Evolutionary conservation across 2,113 vertebrate species (phyloP), one percentile per base, ranked within the genome.

Genomic region (Leptobrachium ailaonicum): DNA sequence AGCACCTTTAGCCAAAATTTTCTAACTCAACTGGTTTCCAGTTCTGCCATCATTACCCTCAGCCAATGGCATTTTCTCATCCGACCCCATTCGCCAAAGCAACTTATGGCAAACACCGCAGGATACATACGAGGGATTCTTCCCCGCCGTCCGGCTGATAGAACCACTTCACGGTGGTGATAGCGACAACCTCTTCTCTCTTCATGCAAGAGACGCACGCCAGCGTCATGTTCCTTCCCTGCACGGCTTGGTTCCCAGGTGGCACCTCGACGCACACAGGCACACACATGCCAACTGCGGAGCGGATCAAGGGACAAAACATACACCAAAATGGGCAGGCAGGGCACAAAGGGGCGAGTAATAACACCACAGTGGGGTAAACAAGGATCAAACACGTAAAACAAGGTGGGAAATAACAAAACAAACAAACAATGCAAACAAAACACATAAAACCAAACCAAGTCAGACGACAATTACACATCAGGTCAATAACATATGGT

Each of bases 191-290:
- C 84, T 98, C 96, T 80, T 98, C 97, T 83, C 97, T 95, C 87
- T 89, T 97, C 94, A 98, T 90, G 84, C 98, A 99, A 84, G 92
- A 95, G 87, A 99, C 96, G 86, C 98, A 99, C 72, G 94, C 93
- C 13, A 99, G 88, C 87, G 94, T 97, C 95, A 95, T 98, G 83
- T 88, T n/a, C 0, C 12, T 88, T 12, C 96, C 96, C 75, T 95
- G 86, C 32, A 97, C 95, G 0, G 95, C 96, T 69, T 97, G 92
- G 0, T 94, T 97, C 69, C 92, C 95, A 0, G 97, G 97, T 0
- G 91, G 91, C 41, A 96, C 93, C 20, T 98, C 95, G 73, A 99
- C 98, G 73, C 98, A 99, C 78, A 99, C 96, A 0, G 93, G 87
- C 82, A 85, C 87, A 79, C 96, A 94, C 83, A 90, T 53, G 1